A percentile compares a stretch with the other conserved stretches of the same genome.
phyloP scores from a whole-genome alignment of 2,113 vertebrate genomes.

The Caranx ignobilis region DNA sequence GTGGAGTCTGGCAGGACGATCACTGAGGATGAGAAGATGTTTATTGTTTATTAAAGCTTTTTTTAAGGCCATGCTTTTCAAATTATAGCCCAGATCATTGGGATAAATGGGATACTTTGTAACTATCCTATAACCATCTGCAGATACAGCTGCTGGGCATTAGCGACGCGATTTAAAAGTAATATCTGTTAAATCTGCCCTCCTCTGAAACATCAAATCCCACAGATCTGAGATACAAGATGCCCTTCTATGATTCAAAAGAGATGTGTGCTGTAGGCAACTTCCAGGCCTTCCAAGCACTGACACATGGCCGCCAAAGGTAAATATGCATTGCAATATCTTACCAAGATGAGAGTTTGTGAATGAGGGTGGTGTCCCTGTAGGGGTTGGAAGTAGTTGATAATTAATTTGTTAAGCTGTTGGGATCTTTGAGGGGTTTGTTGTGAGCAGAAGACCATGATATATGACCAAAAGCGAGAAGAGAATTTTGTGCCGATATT shows the following conservation, averaged over 20 bases:
- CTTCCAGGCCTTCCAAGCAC: neutral
- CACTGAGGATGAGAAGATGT: slow-evolving; percentile 28
- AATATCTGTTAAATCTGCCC: slow-evolving; percentile 59
- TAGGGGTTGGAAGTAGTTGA: neutral
- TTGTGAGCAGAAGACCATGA: neutral
- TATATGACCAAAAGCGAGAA: neutral
- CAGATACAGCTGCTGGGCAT: slow-evolving; percentile 54
- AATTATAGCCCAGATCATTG: slow-evolving; percentile 45
- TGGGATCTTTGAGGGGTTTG: neutral
- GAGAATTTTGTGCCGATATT: neutral
- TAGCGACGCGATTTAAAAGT: slow-evolving; percentile 51
- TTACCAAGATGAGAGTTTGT: neutral
- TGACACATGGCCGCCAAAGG: slow-evolving; percentile 2
- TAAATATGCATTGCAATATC: slow-evolving; percentile 9
- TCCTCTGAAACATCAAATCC: slow-evolving; percentile 52
- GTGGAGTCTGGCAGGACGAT: slow-evolving; percentile 49
- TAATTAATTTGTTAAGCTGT: neutral
- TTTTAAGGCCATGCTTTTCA: slow-evolving; percentile 39
- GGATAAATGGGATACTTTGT: slow-evolving; percentile 38
- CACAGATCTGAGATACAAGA: slow-evolving; percentile 39
- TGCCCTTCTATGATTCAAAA: slow-evolving; percentile 39
- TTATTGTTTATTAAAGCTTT: slow-evolving; percentile 50
- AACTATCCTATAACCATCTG: slow-evolving; percentile 30
- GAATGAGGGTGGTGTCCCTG: neutral
- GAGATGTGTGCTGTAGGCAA: slow-evolving; percentile 26